Evolutionary conservation across 2,888 invertebrate genomes (phyloP), one percentile per base, ranked within the genome.

Genomic region (Caenorhabditis zanzibari): DNA sequence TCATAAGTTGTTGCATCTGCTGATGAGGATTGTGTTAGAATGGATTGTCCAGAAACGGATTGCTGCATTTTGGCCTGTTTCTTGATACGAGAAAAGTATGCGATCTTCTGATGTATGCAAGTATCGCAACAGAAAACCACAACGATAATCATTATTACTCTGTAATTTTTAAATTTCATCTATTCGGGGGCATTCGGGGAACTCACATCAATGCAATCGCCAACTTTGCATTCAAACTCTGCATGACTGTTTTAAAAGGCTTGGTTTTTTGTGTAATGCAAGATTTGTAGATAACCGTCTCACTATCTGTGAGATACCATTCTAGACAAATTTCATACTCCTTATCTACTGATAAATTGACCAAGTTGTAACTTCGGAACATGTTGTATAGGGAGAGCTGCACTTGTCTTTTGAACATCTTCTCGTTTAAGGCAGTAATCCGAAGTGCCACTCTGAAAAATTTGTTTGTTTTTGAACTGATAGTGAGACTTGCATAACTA

Each of bases 31-130:
- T 77, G 76, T 19, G 77, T 82, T 3, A 86, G 72, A 22, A 86
- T 84, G 0, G 86, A 86, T 52, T 86, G 86, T 26, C 86, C 86
- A 14, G 86, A 86, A 0, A 86, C 82, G 6, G 86, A 86, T 56
- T 86, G 86, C 24, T 81, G 81, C 58, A 86, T 72, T 66, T 86
- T 86, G 10, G 86, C 84, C 35, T 82, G 58, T 35, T 80, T 75
- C 47, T 86, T 86, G 12, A 83, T 77, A 1, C 59, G 52, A 24
- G 72, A 44, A 32, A 73, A 52, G 38, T 74, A 32, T 19, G 28
- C 32, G 32, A 68, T 41, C 28, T 68, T 72, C 35, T 76, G 71
- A 19, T 63, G 64, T 16, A 82, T 63, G 35, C 82, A 82, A 9
- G 74, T 68, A 26, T 68, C 73, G 61, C 82, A 82, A 24, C 82